Evolutionary conservation across 2,797 vertebrate genomes (phyloP).

Genomic region (Zenarchopterus dispar): DNA sequence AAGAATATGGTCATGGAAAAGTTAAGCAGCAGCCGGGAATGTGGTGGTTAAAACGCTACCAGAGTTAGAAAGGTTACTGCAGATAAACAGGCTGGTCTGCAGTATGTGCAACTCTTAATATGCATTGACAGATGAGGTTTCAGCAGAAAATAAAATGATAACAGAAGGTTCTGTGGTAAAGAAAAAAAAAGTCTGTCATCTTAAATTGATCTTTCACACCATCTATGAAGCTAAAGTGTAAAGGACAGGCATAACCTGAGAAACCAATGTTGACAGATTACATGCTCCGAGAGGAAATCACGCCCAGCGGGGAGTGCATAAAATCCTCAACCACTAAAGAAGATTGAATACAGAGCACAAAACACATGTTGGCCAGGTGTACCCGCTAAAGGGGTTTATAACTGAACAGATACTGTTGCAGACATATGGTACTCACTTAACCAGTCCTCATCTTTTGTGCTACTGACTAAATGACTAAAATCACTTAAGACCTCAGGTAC

Average conservation of each 20-base stretch:
- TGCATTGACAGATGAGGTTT: slow-evolving; percentile 4
- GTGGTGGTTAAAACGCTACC: neutral
- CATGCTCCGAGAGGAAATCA: slow-evolving; percentile 32
- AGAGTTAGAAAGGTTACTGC: slow-evolving; percentile 15
- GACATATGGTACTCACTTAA: slow-evolving; percentile 2
- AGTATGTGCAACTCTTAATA: slow-evolving; percentile 35
- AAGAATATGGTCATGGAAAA: neutral
- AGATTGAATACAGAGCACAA: slow-evolving; percentile 7
- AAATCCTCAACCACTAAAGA: slow-evolving; percentile 6
- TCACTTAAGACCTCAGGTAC: neutral
- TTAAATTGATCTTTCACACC: neutral
- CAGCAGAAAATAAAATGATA: slow-evolving; percentile 4
- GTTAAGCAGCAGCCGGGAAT: neutral
- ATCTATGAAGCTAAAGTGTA: slow-evolving; percentile 5
- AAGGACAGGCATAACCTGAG: neutral
- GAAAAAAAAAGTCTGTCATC: slow-evolving; percentile 10
- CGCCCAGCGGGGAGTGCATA: slow-evolving; percentile 12
- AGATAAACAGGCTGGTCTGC: slow-evolving; percentile 26
- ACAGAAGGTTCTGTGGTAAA: slow-evolving; percentile 7
- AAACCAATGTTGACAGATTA: slow-evolving; percentile 21
- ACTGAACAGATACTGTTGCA: slow-evolving; percentile 21
- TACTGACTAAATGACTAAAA: slow-evolving; percentile 7
- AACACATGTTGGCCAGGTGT: slow-evolving; percentile 37
- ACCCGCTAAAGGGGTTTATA: neutral
- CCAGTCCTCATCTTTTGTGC: slow-evolving; percentile 4